A percentile compares a stretch with the other conserved stretches of the same genome.
Evolutionary conservation across 2,797 vertebrate genomes (phyloP).

Genomic region (Pterois miles): DNA sequence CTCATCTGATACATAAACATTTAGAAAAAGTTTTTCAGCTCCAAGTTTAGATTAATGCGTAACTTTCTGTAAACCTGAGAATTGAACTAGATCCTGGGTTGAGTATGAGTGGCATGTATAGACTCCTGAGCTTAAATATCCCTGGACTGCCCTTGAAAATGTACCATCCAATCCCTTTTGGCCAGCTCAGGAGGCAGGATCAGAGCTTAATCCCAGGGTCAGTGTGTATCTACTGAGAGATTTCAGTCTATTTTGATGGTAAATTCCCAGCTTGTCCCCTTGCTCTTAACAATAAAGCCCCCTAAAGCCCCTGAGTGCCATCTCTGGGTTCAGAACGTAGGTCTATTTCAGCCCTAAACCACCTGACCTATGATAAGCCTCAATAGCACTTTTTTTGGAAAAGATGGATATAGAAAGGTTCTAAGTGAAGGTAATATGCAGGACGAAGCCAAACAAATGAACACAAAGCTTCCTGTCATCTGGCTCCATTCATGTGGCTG

Average conservation of each 20-base stretch:
- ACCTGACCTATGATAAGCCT: constrained; percentile 9
- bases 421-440: constrained; percentile 11
- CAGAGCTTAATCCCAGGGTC: constrained; percentile 43
- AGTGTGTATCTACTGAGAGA: constrained; percentile 25
- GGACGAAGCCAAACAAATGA: neutral
- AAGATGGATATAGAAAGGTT: neutral
- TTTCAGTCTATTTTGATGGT: constrained; percentile 40
- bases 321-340: neutral
- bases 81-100: neutral
- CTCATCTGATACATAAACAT: neutral
- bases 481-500: neutral
- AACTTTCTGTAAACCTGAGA: neutral
- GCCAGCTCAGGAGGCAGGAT: constrained; percentile 26
- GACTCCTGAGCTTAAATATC: neutral
- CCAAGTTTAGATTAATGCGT: too few species aligned
- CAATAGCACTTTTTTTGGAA: constrained; percentile 7
- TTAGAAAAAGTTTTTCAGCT: too few species aligned
- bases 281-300: constrained; percentile 19
- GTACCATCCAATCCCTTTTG: constrained; percentile 8
- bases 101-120: neutral
- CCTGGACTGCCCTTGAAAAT: constrained; percentile 22
- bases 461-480: neutral
- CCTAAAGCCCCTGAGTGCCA: constrained; percentile 15
- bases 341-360: constrained; percentile 13
- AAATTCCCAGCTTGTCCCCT: constrained; percentile 21